Conservation (phyloP, 1,140 invertebrate species). For the Asobara japonica region DNA sequence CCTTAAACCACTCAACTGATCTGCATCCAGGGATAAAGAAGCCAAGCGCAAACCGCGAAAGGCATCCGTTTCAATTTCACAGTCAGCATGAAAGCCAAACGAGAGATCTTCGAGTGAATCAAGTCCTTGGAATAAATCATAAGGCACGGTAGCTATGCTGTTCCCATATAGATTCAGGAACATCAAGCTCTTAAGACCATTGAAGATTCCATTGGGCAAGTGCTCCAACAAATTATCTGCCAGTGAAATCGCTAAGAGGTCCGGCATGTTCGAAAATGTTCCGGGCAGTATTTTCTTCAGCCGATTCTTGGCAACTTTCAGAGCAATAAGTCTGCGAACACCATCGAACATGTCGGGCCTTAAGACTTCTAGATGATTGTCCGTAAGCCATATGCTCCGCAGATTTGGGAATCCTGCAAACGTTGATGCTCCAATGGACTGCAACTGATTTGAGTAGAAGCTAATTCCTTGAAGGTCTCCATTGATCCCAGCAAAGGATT, state of each 20-base stretch:
- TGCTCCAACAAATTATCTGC: not conserved
- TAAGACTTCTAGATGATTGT: not conserved
- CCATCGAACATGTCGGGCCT: not conserved
- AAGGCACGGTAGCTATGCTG: not conserved
- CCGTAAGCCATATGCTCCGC: not conserved
- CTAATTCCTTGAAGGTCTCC: not conserved
- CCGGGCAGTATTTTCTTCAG: not conserved
- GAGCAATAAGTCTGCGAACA: not conserved
- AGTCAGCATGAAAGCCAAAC: not conserved
- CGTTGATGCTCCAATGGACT: not conserved
- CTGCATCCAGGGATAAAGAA: not conserved
- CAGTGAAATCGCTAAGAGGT: not conserved
- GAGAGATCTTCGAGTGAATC: not conserved
- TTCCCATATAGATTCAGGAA: not conserved
- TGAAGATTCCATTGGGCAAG: not conserved
- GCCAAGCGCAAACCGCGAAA: not conserved
- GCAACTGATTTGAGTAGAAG: not conserved
- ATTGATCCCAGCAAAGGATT: not conserved
- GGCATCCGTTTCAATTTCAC: not conserved
- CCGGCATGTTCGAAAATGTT: not conserved
- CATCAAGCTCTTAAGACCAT: not conserved
- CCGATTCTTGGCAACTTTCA: not conserved
- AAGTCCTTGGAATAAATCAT: not conserved
- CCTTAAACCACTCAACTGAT: not conserved
- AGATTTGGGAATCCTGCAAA: not conserved